Base-by-base conservation (phyloP, 2,888 invertebrate genomes). In the Zeuzera pyrina region DNA sequence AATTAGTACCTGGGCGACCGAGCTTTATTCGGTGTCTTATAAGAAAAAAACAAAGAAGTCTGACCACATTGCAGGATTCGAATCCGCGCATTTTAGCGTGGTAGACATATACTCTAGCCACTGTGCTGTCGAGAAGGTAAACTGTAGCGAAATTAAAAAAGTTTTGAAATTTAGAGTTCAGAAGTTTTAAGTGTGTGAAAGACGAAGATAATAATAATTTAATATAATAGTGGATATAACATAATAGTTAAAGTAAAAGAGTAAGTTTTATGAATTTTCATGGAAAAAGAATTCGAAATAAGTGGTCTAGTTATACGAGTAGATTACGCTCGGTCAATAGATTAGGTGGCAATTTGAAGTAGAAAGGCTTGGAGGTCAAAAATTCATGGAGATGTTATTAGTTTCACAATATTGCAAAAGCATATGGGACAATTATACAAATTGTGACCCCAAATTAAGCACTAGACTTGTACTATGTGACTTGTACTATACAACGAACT, bases 291-390 rank as follows among this genome's bases (percentile, higher is more conserved):
- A 10, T 36, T 16, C 1, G 38, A 38, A 28, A 28, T 23, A 43
- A 43, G 38, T 35, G 31, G 42, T 47, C 35, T 8, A 21, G 35
- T 35, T 42, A 53, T 38, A 45, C 33, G 30, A 34, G 10, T 12
- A 28, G 15, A n/a, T 12, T 13, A 25, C 26, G 10, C 26, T 30
- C 38, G 41, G 52, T 48, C 51, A 46, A 50, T 47, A 51, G 46
- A 59, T 56, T 50, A 55, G 57, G 41, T 42, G 38, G 57, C 52
- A 59, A 64, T 64, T 61, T 54, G 49, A 48, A 55, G 48, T 46
- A 49, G 48, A 46, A 44, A 47, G 43, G 44, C 46, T 44, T 24
- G 19, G 5, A 6, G 5, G 5, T 19, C 19, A 8, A n/a, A n/a
- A n/a, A n/a, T n/a, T 8, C 19, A 19, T 19, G 19, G 5, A 6